Percentiles rank a stretch among this genome's conserved stretches.
Evolutionary conservation across 2,797 vertebrate species (phyloP).

Genomic region (Nyctalus aviator): DNA sequence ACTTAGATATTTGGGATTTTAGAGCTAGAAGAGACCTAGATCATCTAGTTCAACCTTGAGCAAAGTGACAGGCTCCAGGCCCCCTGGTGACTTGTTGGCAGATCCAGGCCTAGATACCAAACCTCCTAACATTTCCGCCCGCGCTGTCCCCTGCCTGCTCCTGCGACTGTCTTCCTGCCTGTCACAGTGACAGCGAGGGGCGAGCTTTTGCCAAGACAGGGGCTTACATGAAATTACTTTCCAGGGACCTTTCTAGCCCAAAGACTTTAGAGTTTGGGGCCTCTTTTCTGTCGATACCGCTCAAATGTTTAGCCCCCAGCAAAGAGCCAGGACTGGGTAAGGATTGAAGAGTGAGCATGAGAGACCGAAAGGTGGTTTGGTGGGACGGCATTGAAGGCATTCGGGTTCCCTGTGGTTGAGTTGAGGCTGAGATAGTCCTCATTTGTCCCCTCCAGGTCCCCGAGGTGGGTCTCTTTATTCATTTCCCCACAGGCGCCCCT

Average conservation of each 20-base stretch:
- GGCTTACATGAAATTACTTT: slow-evolving; percentile 18
- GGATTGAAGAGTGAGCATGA: neutral
- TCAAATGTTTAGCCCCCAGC: neutral
- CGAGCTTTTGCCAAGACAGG: neutral
- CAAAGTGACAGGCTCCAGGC: slow-evolving; percentile 64
- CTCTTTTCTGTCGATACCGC: neutral
- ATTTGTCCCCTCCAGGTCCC: neutral
- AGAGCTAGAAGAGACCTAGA: slow-evolving; percentile 53
- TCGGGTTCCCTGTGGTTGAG: neutral
- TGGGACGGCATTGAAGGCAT: neutral
- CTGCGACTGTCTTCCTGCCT: neutral
- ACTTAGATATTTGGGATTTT: slow-evolving; percentile 69
- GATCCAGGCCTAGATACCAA: slow-evolving; percentile 26
- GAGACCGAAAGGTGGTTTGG: neutral
- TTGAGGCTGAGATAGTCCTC: neutral
- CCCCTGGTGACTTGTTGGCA: slow-evolving; percentile 34
- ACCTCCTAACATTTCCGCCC: neutral
- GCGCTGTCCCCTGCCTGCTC: neutral
- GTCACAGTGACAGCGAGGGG: neutral
- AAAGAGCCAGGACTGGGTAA: slow-evolving; percentile 38
- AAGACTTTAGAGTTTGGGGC: slow-evolving; percentile 57
- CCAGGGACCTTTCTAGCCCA: neutral
- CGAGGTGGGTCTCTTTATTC: neutral
- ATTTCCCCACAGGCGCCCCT: neutral
- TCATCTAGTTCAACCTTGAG: slow-evolving; percentile 60